Evolutionary conservation across 2,113 vertebrate species (phyloP).

Genomic region (Myotis davidii): DNA sequence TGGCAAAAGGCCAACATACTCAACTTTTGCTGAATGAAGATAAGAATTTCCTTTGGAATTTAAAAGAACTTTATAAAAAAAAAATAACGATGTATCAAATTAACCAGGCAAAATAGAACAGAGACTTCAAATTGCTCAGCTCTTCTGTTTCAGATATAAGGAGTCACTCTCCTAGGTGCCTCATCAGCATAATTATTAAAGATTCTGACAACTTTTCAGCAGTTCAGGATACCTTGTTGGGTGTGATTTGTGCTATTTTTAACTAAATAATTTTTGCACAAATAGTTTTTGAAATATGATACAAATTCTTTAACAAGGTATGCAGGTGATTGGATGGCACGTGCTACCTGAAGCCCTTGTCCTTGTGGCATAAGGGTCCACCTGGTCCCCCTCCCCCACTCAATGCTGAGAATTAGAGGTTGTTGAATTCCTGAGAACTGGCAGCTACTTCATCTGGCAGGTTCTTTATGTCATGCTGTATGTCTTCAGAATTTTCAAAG

Average conservation of each 20-base stretch:
- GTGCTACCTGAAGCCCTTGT: background rate
- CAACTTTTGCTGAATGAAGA: constrained; percentile 59
- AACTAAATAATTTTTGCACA: background rate
- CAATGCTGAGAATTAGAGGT: background rate
- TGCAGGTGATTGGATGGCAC: background rate
- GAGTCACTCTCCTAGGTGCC: background rate
- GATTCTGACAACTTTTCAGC: background rate
- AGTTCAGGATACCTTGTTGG: background rate
- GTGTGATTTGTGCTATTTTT: background rate
- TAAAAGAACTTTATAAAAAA: constrained; percentile 22
- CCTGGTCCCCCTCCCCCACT: rapidly evolving
- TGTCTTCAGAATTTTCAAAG: background rate
- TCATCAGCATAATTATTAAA: background rate
- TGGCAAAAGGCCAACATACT: constrained; percentile 72
- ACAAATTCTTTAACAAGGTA: background rate
- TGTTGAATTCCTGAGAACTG: background rate
- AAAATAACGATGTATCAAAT: background rate
- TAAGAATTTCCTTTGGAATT: constrained; percentile 74
- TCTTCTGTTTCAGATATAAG: background rate
- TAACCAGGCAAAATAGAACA: background rate
- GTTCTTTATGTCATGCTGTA: background rate
- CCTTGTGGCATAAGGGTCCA: background rate
- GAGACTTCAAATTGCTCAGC: background rate
- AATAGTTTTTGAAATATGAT: background rate
- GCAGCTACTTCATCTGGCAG: background rate